phyloP scores from a whole-genome alignment of 2,888 invertebrate genomes.

The Mycalesis mineus region DNA sequence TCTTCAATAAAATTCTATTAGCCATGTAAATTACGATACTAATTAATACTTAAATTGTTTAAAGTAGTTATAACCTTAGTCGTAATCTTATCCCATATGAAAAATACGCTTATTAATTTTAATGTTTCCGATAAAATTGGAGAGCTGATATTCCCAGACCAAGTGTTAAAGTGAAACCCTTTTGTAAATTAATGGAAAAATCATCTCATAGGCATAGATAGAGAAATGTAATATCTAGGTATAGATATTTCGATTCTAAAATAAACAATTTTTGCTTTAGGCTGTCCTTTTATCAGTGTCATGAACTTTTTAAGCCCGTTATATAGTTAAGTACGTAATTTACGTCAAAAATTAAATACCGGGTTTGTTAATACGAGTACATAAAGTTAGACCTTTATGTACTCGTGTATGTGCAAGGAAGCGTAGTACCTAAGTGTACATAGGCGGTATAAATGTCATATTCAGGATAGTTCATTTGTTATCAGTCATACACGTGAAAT shows the following conservation, averaged over 20 bases:
- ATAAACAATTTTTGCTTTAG: slow-evolving; percentile 21
- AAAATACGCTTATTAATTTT: slow-evolving; percentile 79
- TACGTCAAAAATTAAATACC: too few relatives aligned
- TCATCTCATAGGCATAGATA: slow-evolving; percentile 62
- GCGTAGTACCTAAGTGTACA: too few relatives aligned
- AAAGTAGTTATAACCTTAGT: slow-evolving; percentile 27
- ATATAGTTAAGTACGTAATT: too few relatives aligned
- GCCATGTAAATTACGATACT: slow-evolving; percentile 7
- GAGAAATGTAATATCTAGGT: slow-evolving; percentile 40
- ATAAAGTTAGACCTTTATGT: too few relatives aligned
- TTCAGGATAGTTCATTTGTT: too few relatives aligned
- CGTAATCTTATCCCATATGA: slow-evolving; percentile 65
- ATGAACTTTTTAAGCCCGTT: too few relatives aligned
- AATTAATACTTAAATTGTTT: slow-evolving; percentile 16
- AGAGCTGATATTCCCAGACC: slow-evolving; percentile 76
- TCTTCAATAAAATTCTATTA: slow-evolving; percentile 27
- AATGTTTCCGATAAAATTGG: slow-evolving; percentile 76
- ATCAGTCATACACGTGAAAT: too few relatives aligned
- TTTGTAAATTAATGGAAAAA: slow-evolving; percentile 56
- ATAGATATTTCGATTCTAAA: slow-evolving; percentile 35
- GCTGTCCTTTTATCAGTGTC: not conserved
- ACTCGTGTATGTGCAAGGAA: too few relatives aligned
- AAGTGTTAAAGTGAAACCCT: slow-evolving; percentile 71
- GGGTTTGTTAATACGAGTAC: too few relatives aligned
- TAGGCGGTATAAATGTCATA: too few relatives aligned